Percentiles rank a stretch among this genome's conserved stretches.
Evolutionary conservation across 2,888 invertebrate species (phyloP).

Genomic region (Hymenopus coronatus): DNA sequence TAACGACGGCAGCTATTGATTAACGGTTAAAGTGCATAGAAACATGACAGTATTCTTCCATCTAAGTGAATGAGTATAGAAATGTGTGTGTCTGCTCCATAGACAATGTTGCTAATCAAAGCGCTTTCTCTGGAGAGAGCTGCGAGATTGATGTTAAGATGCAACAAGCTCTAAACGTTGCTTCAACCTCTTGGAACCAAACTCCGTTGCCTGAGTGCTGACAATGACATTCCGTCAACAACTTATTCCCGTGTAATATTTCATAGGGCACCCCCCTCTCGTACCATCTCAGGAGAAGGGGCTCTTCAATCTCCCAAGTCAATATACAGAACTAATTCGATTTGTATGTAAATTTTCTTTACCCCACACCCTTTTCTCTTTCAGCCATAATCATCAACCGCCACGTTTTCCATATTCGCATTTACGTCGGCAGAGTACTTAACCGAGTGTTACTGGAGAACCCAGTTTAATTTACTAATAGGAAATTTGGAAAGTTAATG

Average conservation of each 20-base stretch:
- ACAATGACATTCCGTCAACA: not conserved
- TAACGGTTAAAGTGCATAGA: too few relatives aligned
- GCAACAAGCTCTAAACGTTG: not conserved
- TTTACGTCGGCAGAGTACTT: constrained; percentile 32
- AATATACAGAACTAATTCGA: constrained; percentile 46
- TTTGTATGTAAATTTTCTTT: constrained; percentile 45
- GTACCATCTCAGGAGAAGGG: constrained; percentile 29
- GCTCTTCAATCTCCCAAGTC: constrained; percentile 49
- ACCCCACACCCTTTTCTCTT: not conserved
- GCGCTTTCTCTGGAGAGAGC: too few relatives aligned
- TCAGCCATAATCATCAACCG: not conserved
- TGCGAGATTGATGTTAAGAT: not conserved
- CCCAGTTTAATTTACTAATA: constrained; percentile 33
- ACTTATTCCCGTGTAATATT: not conserved
- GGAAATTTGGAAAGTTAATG: constrained; percentile 34
- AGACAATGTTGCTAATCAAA: too few relatives aligned
- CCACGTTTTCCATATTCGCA: constrained; percentile 15
- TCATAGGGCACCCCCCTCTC: not conserved
- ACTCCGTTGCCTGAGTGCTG: not conserved
- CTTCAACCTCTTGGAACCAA: not conserved
- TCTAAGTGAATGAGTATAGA: too few relatives aligned
- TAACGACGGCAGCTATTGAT: too few relatives aligned
- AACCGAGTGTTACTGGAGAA: constrained; percentile 37
- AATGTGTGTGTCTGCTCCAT: too few relatives aligned
- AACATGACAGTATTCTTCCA: too few relatives aligned